These are phyloP conservation scores for Chironomus riparius DNA, from an alignment of 2,888 invertebrate species.

Conservation along the genomic window DNA sequence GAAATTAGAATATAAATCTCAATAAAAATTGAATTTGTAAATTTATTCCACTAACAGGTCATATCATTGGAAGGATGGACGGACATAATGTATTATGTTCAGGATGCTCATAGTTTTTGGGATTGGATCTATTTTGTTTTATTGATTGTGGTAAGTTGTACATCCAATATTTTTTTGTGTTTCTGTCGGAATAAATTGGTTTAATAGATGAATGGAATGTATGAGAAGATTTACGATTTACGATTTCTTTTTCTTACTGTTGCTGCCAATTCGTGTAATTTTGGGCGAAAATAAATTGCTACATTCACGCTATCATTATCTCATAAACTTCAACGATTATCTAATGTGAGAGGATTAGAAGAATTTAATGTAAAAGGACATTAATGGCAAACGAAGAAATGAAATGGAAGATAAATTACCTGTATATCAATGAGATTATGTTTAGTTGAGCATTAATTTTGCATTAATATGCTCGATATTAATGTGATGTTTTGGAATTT, in stretches of 20 bases:
- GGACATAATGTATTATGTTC: conserved; percentile 99
- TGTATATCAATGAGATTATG: not conserved
- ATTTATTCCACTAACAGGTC: conserved; percentile 54
- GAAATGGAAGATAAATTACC: not conserved
- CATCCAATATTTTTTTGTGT: too few relatives aligned
- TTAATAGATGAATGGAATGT: too few relatives aligned
- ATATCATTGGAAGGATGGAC: conserved; percentile 99
- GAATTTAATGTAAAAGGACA: not conserved
- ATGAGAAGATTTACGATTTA: not conserved
- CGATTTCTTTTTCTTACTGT: not conserved
- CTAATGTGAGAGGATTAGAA: not conserved
- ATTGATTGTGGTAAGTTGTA: conserved; percentile 86
- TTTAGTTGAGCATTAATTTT: too few relatives aligned
- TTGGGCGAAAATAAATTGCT: not conserved
- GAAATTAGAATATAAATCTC: conserved; percentile 12
- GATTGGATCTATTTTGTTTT: conserved; percentile 99
- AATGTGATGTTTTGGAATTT: too few relatives aligned
- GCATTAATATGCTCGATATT: too few relatives aligned
- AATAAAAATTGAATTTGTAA: conserved; percentile 2
- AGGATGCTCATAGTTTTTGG: conserved; percentile 99
- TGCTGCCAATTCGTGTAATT: not conserved
- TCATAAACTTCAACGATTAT: not conserved
- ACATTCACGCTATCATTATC: not conserved
- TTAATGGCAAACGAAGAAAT: not conserved
- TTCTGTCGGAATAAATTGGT: too few relatives aligned